These are phyloP conservation scores for Chrysolina oricalcia DNA, from an alignment of 2,888 invertebrate species.

Conservation along the genomic window DNA sequence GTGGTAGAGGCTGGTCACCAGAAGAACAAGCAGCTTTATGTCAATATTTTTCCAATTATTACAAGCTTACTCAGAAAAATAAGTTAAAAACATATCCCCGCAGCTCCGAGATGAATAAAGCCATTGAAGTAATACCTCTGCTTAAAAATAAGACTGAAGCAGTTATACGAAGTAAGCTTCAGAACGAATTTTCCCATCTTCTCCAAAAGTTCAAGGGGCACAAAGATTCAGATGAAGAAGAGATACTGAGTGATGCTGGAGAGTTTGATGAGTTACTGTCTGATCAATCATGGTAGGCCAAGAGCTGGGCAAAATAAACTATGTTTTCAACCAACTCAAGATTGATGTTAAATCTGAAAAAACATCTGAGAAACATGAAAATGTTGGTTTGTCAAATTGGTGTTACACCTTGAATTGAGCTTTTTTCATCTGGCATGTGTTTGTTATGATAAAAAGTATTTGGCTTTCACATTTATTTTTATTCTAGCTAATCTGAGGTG, in stretches of 20 bases:
- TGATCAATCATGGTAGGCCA: conserved; percentile 1
- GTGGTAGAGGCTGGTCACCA: not conserved
- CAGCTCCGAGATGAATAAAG: not conserved
- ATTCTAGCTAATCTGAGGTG: too few relatives aligned
- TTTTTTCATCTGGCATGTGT: not conserved
- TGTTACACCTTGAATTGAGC: not conserved
- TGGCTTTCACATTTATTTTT: too few relatives aligned
- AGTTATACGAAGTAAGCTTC: not conserved
- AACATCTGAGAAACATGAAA: not conserved
- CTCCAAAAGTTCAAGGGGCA: not conserved
- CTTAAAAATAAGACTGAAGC: conserved; percentile 2
- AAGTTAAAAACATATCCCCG: not conserved
- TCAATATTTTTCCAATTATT: conserved; percentile 6
- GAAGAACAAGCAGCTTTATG: conserved; percentile 1
- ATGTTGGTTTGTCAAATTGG: not conserved
- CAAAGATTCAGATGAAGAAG: conserved; percentile 6
- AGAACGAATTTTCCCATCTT: conserved; percentile 3
- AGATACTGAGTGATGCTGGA: not conserved
- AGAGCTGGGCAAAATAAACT: not conserved
- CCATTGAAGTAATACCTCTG: not conserved
- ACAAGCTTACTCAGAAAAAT: conserved; percentile 6
- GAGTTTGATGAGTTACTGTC: too few relatives aligned
- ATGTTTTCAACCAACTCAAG: conserved; percentile 1
- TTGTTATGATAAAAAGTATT: too few relatives aligned
- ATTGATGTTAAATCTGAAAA: not conserved